Conservation (phyloP, 2,113 vertebrate genomes). For the Ictalurus furcatus region DNA sequence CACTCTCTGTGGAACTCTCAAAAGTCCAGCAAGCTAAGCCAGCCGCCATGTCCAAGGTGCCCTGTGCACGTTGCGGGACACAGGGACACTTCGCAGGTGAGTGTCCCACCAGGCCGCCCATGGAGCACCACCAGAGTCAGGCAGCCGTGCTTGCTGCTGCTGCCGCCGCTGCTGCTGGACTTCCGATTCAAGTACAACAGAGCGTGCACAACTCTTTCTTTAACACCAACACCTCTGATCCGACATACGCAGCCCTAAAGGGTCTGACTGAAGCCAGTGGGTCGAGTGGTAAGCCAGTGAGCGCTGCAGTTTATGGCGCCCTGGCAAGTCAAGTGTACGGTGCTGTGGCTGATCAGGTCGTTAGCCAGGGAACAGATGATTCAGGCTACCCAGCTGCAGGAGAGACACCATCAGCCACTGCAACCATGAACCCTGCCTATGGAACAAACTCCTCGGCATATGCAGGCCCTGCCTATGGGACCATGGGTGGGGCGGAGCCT, state of each 20-base stretch:
- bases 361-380: conserved; percentile 63
- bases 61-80: conserved; percentile 54
- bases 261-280: conserved; percentile 72
- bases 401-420: conserved; percentile 62
- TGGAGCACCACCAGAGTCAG: conserved; percentile 80
- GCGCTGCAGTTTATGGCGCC: conserved; percentile 78
- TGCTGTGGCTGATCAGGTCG: conserved; percentile 75
- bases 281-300: conserved; percentile 71
- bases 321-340: conserved; percentile 84
- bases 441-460: conserved; percentile 51
- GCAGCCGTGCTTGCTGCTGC: conserved; percentile 76
- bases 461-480: conserved; percentile 46
- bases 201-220: conserved; percentile 78
- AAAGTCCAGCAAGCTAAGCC: conserved; percentile 88
- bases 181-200: conserved; percentile 77
- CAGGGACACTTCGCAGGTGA: conserved; percentile 70
- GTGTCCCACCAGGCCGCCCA: conserved; percentile 66
- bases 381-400: conserved; percentile 66
- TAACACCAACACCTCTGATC: conserved; percentile 79
- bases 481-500: conserved; percentile 54
- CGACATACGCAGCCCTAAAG: conserved; percentile 78
- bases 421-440: conserved; percentile 63
- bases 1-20: conserved; percentile 92
- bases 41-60: conserved; percentile 58
- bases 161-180: conserved; percentile 73